Conservation (phyloP, 2,797 vertebrate genomes). For the Knipowitschia caucasica region DNA sequence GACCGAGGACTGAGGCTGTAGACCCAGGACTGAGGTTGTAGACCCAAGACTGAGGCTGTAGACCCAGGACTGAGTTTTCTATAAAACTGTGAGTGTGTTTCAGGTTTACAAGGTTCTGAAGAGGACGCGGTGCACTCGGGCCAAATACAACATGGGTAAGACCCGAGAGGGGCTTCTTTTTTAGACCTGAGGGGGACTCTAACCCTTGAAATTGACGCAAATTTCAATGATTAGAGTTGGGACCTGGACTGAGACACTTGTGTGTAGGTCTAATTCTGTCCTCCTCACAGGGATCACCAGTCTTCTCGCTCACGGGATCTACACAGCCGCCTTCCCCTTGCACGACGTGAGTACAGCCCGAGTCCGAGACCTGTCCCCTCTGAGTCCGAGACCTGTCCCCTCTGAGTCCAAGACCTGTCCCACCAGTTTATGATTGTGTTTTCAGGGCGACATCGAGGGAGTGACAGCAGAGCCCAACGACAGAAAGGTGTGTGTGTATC, state of each 20-base stretch:
- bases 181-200: too few species aligned
- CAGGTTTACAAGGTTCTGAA: constrained; percentile 95
- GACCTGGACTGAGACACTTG: too few species aligned
- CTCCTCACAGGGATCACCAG: constrained; percentile 87
- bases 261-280: not conserved
- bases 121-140: constrained; percentile 84
- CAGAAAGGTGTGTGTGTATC: constrained; percentile 66
- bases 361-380: too few species aligned
- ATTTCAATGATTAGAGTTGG: too few species aligned
- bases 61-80: too few species aligned
- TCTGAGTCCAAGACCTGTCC: too few species aligned
- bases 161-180: not conserved
- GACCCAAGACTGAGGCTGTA: too few species aligned
- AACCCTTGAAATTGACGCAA: too few species aligned
- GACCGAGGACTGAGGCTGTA: too few species aligned
- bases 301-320: constrained; percentile 87
- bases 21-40: too few species aligned
- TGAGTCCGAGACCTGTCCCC: too few species aligned
- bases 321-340: constrained; percentile 86
- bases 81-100: constrained; percentile 15
- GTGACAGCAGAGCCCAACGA: constrained; percentile 45
- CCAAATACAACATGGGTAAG: constrained; percentile 92
- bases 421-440: constrained; percentile 19
- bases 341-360: constrained; percentile 88
- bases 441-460: constrained; percentile 59